A percentile compares a stretch with the other conserved stretches of the same genome.
These are phyloP conservation scores for Bubo blakistoni DNA, from an alignment of 2,113 vertebrate species.

Conservation along the genomic window DNA sequence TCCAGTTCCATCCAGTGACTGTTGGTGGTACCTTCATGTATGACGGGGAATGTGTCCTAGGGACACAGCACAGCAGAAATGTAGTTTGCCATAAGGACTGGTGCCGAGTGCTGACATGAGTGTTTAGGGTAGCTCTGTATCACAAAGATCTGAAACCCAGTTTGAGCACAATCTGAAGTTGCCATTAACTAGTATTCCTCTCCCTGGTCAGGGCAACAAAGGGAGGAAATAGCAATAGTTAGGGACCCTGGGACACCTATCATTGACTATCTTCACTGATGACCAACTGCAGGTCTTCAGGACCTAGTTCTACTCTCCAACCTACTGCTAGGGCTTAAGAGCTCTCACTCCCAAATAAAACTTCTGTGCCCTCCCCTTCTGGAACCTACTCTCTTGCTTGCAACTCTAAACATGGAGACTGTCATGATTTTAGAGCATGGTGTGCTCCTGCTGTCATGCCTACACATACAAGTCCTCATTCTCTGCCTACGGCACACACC, in stretches of 20 bases:
- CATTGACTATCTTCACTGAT: neutral
- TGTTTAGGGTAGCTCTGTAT: neutral
- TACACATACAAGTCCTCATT: neutral
- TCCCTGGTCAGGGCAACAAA: neutral
- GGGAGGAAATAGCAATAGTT: neutral
- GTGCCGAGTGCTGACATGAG: neutral
- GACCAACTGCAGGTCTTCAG: neutral
- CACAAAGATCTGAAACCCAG: neutral
- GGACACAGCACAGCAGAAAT: neutral
- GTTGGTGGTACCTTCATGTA: neutral
- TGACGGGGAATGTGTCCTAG: rapidly evolving
- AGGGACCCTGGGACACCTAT: neutral
- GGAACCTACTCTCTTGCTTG: neutral
- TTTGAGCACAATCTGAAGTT: neutral
- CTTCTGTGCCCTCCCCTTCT: neutral
- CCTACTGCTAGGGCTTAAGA: neutral
- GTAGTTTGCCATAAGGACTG: neutral
- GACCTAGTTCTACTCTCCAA: neutral
- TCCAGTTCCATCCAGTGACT: neutral
- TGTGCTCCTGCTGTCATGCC: neutral
- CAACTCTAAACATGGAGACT: neutral
- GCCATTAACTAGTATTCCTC: neutral
- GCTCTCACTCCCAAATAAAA: neutral
- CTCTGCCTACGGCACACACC: neutral
- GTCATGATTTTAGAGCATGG: neutral